Evolutionary conservation across 2,888 invertebrate genomes (phyloP).

Genomic region (Heliconius sara): DNA sequence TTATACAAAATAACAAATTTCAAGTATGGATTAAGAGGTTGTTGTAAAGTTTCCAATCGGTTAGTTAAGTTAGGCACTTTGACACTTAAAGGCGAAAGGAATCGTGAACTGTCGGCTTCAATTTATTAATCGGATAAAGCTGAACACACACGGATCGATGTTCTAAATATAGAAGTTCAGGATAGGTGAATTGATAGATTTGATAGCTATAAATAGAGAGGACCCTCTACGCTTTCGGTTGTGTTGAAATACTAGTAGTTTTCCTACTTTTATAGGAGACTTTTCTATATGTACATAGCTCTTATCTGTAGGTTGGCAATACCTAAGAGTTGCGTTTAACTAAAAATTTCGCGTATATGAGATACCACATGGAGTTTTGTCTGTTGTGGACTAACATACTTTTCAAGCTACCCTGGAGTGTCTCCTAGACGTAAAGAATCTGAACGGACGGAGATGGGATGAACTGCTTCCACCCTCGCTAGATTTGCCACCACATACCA

Average conservation of each 20-base stretch:
- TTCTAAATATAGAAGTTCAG: background rate
- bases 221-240: background rate
- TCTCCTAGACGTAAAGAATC: too few relatives aligned
- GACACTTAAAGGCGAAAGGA: constrained; percentile 37
- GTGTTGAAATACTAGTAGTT: background rate
- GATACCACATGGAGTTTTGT: too few relatives aligned
- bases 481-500: too few relatives aligned
- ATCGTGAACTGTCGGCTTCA: constrained; percentile 21
- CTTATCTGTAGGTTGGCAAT: too few relatives aligned
- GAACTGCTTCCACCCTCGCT: too few relatives aligned
- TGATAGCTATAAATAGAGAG: background rate
- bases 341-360: too few relatives aligned
- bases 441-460: too few relatives aligned
- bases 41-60: constrained; percentile 23
- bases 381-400: too few relatives aligned
- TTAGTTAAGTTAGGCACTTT: constrained; percentile 39
- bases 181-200: constrained; percentile 5
- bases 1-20: constrained; percentile 2
- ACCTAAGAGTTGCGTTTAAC: too few relatives aligned
- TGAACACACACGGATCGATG: constrained; percentile 1
- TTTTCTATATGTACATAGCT: background rate
- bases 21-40: constrained; percentile 24
- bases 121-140: constrained; percentile 28
- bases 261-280: background rate
- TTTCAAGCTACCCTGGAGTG: too few relatives aligned